Evolutionary conservation across 2,888 invertebrate genomes (phyloP), one percentile per base, ranked within the genome.

Genomic region (Adineta ricciae): DNA sequence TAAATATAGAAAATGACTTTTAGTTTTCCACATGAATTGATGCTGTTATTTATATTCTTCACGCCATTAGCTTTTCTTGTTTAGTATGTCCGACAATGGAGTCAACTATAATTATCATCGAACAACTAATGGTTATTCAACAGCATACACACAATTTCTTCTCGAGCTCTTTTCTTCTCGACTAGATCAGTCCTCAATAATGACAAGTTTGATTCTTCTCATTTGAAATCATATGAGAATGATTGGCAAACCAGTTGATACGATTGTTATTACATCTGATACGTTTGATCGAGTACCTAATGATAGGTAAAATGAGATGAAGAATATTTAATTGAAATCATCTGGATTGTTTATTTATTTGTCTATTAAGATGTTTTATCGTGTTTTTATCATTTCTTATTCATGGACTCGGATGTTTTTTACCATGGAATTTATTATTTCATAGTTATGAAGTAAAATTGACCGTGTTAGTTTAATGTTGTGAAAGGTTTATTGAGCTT

Each of bases 351-450:
- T 64, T 78, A 46, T 46, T 46, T 46, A 46, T 41, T 2, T 41
- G 38, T 0, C 21, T 24, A 78, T 24, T 24, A 24, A 78, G 73
- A 78, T 78, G 36, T 27, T 41, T 78, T 78, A 9, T 27, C 0
- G 9, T 78, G 8, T 78, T 24, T 41, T 41, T 78, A 14, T 8
- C 73, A 78, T 78, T 78, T 78, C 5, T 78, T 41, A 38, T 78
- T 9, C 73, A 78, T 41, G 73, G 73, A 0, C 16, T 78, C 24
- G 73, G 73, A 38, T 78, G 73, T 78, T 78, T 78, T 78, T 41
- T 78, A 41, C 73, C 73, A 78, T 78, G 73, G 73, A 78, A 78
- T 78, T 16, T 78, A 36, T 78, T 78, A 41, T 78, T 78, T 41
- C 73, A 78, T n/a, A 41, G 73, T 41, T 78, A 78, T 41, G 36